Base-by-base conservation (phyloP, 2,888 invertebrate species). In the Bellardia pandia region DNA sequence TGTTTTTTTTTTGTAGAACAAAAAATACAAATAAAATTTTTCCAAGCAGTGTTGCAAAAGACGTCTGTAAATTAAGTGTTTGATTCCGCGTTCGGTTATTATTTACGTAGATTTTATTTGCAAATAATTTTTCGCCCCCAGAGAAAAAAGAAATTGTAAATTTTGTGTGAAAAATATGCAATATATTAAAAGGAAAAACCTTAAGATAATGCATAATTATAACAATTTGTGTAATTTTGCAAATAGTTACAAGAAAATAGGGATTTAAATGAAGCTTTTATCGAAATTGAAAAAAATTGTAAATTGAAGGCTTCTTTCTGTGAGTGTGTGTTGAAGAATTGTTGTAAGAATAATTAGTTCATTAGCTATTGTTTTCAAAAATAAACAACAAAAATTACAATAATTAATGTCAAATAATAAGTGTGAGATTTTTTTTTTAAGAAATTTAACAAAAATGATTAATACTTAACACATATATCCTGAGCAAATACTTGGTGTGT, bases 31-130 rank as follows among this genome's bases (percentile, higher is more conserved):
- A 72, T 2, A 68, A 72, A 58, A 42, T 23, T 79, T 79, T 77
- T 69, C 45, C 79, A 37, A 77, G 40, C 77, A 86, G 86, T 86
- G 86, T 82, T 86, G 86, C 60, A 86, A 86, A 82, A 78, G 86
- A 68, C 86, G 82, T 82, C 86, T 82, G 86, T 78, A 60, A 45
- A 74, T 82, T 74, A 40, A 82, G 82, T 74, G 78, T 78, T 75
- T 56, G 11, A n/a, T 53, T 9, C 4, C 37, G 82, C 23, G 68
- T 77, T 16, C 75, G 77, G 51, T 45, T 53, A 3, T 23, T 66
- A 11, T 77, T 77, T 78, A 74, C 62, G 74, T 76, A 48, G n/a
- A 48, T 4, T 51, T 64, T 45, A 30, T 66, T 86, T 81, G 85
- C 76, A 81, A 45, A 66, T 37, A 68, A 33, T 33, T 79, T 69